phyloP scores from a whole-genome alignment of 2,113 vertebrate genomes.

The Malurus melanocephalus region DNA sequence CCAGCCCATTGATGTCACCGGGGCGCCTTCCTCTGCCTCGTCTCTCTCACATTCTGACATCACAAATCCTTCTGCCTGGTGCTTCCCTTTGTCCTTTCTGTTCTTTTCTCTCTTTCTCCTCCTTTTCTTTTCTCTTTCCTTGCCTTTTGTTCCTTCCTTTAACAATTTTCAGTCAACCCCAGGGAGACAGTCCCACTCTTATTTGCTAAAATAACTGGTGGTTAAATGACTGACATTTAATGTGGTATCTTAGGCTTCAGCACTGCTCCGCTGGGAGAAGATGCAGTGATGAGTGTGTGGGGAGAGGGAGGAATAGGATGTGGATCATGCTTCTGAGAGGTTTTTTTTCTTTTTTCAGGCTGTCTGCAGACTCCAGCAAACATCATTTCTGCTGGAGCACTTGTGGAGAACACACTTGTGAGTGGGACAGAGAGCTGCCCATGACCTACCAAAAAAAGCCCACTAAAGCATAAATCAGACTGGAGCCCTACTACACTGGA shows the following conservation, averaged over 20 bases:
- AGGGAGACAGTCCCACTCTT: conserved; percentile 53
- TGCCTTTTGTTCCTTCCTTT: background rate
- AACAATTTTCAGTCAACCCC: conserved; percentile 12
- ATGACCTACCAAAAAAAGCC: rapidly evolving
- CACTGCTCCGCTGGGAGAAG: conserved; percentile 7
- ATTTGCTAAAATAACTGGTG: conserved; percentile 57
- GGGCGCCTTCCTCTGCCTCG: background rate
- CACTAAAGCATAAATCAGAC: background rate
- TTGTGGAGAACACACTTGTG: background rate
- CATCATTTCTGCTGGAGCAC: background rate
- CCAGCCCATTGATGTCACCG: background rate
- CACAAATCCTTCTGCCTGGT: background rate
- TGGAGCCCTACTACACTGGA: background rate
- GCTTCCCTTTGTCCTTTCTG: conserved; percentile 12
- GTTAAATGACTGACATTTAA: conserved; percentile 52
- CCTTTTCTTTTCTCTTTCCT: background rate
- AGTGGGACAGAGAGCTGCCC: background rate
- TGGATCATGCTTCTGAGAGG: conserved; percentile 10
- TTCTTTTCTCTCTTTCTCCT: background rate
- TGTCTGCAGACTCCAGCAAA: conserved; percentile 19
- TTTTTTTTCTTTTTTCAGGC: background rate
- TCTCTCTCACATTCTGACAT: background rate
- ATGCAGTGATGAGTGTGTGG: conserved; percentile 22
- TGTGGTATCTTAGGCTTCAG: conserved; percentile 19
- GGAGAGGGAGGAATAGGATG: conserved; percentile 50